Evolutionary conservation across 2,888 invertebrate species (phyloP).

Genomic region (Ptychoptera contaminata): DNA sequence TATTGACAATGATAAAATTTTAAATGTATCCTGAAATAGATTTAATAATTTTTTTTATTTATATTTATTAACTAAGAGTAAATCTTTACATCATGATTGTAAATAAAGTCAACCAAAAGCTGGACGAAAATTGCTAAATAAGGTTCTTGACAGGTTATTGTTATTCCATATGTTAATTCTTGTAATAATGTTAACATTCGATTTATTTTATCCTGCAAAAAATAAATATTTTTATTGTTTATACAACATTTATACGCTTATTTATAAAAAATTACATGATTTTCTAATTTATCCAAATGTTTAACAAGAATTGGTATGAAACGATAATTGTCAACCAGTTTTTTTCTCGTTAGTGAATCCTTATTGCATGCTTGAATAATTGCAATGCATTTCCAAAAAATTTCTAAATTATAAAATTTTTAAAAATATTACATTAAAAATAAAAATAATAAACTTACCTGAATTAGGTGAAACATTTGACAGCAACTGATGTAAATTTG

Average conservation of each 20-base stretch:
- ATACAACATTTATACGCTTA: too few relatives aligned
- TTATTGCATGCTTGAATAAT: too few relatives aligned
- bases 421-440: too few relatives aligned
- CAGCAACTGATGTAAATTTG: too few relatives aligned
- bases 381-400: too few relatives aligned
- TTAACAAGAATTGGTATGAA: slow-evolving; percentile 22
- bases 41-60: too few relatives aligned
- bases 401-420: too few relatives aligned
- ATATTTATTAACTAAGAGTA: too few relatives aligned
- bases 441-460: too few relatives aligned
- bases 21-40: slow-evolving; percentile 14
- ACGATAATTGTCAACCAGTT: slow-evolving; percentile 22
- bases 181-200: slow-evolving; percentile 26
- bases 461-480: too few relatives aligned
- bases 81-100: slow-evolving; percentile 33
- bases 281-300: slow-evolving; percentile 13
- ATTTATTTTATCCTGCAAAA: slow-evolving; percentile 18
- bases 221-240: too few relatives aligned
- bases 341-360: slow-evolving; percentile 12
- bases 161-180: slow-evolving; percentile 63
- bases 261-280: too few relatives aligned
- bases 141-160: slow-evolving; percentile 66
- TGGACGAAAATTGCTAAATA: slow-evolving; percentile 51
- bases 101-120: slow-evolving; percentile 49
- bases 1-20: slow-evolving; percentile 44